Conservation (phyloP, 2,797 vertebrate genomes). For the Taeniopygia guttata region DNA sequence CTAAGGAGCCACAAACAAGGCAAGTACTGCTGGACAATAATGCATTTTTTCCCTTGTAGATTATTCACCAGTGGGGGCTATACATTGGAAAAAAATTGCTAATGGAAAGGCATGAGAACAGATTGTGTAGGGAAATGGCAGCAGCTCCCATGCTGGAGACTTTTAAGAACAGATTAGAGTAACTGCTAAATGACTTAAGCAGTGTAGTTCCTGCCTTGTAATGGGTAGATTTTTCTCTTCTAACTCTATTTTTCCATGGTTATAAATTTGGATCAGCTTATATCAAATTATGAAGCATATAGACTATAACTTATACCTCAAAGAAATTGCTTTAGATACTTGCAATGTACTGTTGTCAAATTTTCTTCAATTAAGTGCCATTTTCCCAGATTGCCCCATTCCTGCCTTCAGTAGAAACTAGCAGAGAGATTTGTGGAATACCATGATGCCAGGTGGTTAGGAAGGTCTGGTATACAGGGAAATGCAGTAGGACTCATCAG, state of each 20-base stretch:
- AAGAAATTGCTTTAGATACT: background rate
- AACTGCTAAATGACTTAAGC: slow-evolving; percentile 32
- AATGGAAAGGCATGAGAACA: slow-evolving; percentile 7
- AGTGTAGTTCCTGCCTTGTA: background rate
- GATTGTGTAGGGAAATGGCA: background rate
- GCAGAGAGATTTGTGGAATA: background rate
- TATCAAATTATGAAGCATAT: background rate
- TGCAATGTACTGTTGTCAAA: background rate
- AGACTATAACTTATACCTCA: background rate
- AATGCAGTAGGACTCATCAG: background rate
- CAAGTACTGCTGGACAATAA: background rate
- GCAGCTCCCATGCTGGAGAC: background rate
- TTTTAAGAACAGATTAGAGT: slow-evolving; percentile 34
- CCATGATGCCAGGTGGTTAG: background rate
- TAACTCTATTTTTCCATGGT: background rate
- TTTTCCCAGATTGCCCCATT: background rate
- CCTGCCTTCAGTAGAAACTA: background rate
- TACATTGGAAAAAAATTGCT: background rate
- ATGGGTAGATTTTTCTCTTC: slow-evolving; percentile 12
- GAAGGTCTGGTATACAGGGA: background rate
- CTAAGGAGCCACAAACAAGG: background rate
- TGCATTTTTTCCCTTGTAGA: background rate
- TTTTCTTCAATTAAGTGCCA: background rate
- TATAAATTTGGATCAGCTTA: background rate
- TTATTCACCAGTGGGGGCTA: background rate